Base-by-base conservation (phyloP, 2,113 vertebrate species). In the Elaphurus davidianus region DNA sequence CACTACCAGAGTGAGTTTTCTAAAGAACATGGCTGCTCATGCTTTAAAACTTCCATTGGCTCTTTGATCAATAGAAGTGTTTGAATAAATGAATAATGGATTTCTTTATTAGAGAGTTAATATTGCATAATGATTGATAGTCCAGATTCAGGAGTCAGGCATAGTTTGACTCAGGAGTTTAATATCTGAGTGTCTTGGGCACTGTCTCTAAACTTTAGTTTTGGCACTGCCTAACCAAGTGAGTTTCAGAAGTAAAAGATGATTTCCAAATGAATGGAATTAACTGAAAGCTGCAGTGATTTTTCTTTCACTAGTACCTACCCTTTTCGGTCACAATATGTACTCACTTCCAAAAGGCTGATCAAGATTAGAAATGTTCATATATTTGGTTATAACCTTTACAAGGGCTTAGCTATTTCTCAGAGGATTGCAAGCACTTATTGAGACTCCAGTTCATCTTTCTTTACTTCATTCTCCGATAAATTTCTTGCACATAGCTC, bases 401-500 rank as follows among this genome's bases (percentile, higher is more conserved):
- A 97, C 96, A 94, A 0, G 88, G 82, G 59, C 95, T 95, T 94
- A 97, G 91, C 96, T 89, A 95, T 96, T 97, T 97, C 96, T 92
- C 93, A 96, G 96, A 94, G 97, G 95, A 94, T 95, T 5, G 96
- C 91, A 98, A 95, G 71, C 50, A 91, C 67, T 98, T 98, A 88
- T 23, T 92, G 79, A 96, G 96, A 98, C 86, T 78, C 92, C 67
- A 97, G 94, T 30, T 96, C 76, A 97, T 98, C 96, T 97, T 97
- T 98, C 90, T 96, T 98, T 94, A 52, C 82, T 93, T 94, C 74
- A n/a, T 57, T 91, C 96, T 92, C 95, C 93, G 93, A 94, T 93
- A 98, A 96, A 97, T 98, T 98, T 98, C 95, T 98, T 90, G 19
- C 92, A 87, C 40, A 74, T 54, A 88, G 95, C 90, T 98, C 96